Evolutionary conservation across 2,888 invertebrate species (phyloP), one percentile per base, ranked within the genome.

Genomic region (Cheilosia pagana): DNA sequence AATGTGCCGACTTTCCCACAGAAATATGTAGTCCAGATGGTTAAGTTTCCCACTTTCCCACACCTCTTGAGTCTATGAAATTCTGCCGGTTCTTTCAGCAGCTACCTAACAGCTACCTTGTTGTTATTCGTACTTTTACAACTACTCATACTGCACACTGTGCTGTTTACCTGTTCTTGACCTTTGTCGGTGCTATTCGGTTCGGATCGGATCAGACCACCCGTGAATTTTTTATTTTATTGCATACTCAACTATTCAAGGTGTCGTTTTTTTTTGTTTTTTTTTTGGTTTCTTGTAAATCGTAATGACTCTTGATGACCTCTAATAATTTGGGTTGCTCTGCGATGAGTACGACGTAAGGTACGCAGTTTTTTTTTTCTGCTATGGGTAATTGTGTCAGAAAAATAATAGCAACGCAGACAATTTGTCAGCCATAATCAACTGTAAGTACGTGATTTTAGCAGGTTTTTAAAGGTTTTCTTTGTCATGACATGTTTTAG

Each of bases 221-320:
- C 76, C 76, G 59, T 52, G 52, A 53, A 59, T 43, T 71, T 70
- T 70, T 39, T 19, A 23, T 60, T 62, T 72, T 21, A 55, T 63
- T 63, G 55, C 28, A 68, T 60, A 81, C 60, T 41, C 67, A 28
- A 16, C 21, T 68, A 31, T 7, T 68, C 60, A 67, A 74, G 68
- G 74, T 81, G 74, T 39, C 31, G 57, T 55, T 68, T 63, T 63
- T 35, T 68, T 63, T 35, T 74, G 55, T 68, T 68, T 68, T 63
- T 35, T 74, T 62, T 68, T 68, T 68, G 23, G 68, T 75, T 81
- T 81, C 55, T 48, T 68, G 67, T 74, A 57, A 81, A 62, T 68
- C 68, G 43, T 63, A 67, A 68, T 68, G 60, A 50, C 62, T 28
- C 25, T 75, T 21, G 65, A 76, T 60, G 60, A 81, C 63, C 41